These are phyloP conservation scores for Grus americana DNA, from an alignment of 2,113 vertebrate genomes.

Conservation along the genomic window DNA sequence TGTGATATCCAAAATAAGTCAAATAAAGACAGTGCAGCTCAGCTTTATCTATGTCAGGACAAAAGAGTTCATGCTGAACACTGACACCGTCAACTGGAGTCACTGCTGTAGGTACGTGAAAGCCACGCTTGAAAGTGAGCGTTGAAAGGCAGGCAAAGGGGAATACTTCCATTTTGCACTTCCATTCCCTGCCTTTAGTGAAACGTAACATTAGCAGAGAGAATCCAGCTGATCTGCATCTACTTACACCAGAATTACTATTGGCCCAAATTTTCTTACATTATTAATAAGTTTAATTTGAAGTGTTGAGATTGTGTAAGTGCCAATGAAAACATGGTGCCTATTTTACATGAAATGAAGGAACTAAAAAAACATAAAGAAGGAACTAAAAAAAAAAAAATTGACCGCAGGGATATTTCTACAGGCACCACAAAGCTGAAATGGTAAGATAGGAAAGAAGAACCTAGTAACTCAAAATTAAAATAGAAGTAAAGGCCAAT, in stretches of 20 bases:
- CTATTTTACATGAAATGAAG: neutral
- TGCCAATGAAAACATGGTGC: neutral
- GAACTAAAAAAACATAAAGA: conserved; percentile 5
- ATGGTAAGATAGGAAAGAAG: conserved; percentile 14
- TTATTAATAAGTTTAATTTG: neutral
- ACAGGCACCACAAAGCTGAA: conserved; percentile 40
- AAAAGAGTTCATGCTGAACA: neutral
- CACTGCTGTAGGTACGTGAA: neutral
- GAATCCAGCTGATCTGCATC: neutral
- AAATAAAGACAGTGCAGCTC: neutral
- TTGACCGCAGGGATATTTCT: neutral
- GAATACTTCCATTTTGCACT: neutral
- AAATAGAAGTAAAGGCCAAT: neutral
- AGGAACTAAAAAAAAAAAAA: neutral
- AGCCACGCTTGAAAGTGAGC: neutral
- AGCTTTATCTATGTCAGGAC: neutral
- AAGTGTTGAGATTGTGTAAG: neutral
- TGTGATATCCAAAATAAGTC: neutral
- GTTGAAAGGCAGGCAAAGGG: neutral
- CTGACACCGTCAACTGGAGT: rapidly evolving
- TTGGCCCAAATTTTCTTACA: neutral
- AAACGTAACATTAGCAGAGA: neutral
- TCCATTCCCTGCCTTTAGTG: neutral
- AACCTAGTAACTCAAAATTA: neutral
- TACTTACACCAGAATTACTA: neutral